Conservation (phyloP, 1,140 invertebrate species). For the Drosophila rufa region DNA sequence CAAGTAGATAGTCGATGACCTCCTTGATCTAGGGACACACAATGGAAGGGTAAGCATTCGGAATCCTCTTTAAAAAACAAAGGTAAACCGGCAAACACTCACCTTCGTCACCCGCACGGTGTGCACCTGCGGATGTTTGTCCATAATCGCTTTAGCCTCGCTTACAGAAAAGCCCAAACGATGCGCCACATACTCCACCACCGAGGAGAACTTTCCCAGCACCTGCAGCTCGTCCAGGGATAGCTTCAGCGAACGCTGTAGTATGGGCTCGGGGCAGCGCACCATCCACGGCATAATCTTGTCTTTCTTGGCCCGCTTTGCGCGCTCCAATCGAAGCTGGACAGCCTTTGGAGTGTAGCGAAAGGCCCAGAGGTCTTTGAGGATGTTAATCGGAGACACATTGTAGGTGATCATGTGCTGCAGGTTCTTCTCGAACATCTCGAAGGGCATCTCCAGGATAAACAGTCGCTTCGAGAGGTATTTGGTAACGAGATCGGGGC, state of each 20-base stretch:
- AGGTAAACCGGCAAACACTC: not conserved
- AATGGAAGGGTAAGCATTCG: not conserved
- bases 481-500: constrained; percentile 70
- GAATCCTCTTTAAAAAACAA: not conserved
- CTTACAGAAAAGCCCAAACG: constrained; percentile 83
- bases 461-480: constrained; percentile 78
- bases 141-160: constrained; percentile 82
- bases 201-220: constrained; percentile 84
- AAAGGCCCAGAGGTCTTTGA: constrained; percentile 86
- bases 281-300: constrained; percentile 87
- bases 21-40: constrained; percentile 77
- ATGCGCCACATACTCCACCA: constrained; percentile 85
- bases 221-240: constrained; percentile 85
- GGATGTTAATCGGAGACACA: constrained; percentile 84
- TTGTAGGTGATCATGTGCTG: constrained; percentile 82
- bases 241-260: constrained; percentile 85
- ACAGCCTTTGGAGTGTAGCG: constrained; percentile 84
- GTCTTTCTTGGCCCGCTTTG: constrained; percentile 84
- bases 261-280: constrained; percentile 84
- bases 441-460: constrained; percentile 80
- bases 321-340: constrained; percentile 79
- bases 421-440: constrained; percentile 80
- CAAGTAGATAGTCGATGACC: constrained; percentile 86
- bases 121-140: constrained; percentile 85
- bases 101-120: constrained; percentile 86